Conservation (phyloP, 2,888 invertebrate genomes). For the Cerastis rubricosa region DNA sequence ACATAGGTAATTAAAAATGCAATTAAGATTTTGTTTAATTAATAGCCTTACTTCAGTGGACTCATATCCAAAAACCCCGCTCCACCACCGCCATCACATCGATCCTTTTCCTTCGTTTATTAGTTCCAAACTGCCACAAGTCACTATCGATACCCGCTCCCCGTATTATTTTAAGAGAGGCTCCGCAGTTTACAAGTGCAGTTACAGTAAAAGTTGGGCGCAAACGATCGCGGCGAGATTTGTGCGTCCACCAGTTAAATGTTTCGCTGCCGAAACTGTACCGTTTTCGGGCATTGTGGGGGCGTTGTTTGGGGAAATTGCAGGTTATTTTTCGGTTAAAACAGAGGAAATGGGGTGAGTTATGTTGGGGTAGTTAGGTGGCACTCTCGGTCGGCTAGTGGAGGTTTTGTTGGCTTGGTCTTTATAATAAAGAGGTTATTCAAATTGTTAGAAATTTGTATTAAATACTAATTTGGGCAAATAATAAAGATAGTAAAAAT, state of each 20-base stretch:
- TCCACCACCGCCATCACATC: not conserved
- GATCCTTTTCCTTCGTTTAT: constrained; percentile 50
- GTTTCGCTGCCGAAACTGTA: constrained; percentile 67
- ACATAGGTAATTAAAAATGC: not conserved
- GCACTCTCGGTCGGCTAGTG: constrained; percentile 3
- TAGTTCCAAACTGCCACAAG: constrained; percentile 66
- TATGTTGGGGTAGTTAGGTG: constrained; percentile 11
- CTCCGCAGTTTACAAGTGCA: constrained; percentile 80
- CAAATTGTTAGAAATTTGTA: not conserved
- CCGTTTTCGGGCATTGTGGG: constrained; percentile 61
- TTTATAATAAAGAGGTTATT: not conserved
- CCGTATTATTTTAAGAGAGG: constrained; percentile 76
- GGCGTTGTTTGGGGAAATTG: constrained; percentile 45
- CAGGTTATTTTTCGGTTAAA: constrained; percentile 47
- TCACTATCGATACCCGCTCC: constrained; percentile 57
- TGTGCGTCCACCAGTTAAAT: constrained; percentile 75
- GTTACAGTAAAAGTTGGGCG: constrained; percentile 80
- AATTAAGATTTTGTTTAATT: not conserved
- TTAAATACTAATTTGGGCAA: not conserved
- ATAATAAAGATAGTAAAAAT: not conserved
- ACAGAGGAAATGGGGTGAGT: constrained; percentile 33
- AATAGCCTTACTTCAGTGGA: not conserved
- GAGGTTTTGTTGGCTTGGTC: constrained; percentile 8
- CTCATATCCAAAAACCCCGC: not conserved
- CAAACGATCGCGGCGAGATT: constrained; percentile 80